Conservation (phyloP, 2,113 vertebrate genomes). For the Pollachius pollachius region DNA sequence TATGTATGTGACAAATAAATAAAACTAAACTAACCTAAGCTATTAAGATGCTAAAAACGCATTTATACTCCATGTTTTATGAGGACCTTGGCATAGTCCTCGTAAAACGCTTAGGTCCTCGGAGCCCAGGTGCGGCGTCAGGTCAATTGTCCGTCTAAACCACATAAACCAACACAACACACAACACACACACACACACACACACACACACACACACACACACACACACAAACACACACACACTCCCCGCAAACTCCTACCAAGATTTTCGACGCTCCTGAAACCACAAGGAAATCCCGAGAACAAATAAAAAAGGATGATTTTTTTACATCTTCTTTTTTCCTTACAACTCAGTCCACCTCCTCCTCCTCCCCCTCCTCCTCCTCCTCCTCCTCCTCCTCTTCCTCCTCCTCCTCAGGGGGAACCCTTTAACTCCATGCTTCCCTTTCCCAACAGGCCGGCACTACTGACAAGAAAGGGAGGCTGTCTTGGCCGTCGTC, state of each 20-base stretch:
- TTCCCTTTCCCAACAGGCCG: slow-evolving; percentile 62
- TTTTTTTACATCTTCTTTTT: too few species aligned
- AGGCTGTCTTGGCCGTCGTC: slow-evolving; percentile 66
- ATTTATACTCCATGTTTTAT: background rate
- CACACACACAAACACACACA: too few species aligned
- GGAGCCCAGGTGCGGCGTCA: background rate
- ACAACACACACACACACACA: too few species aligned
- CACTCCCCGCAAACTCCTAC: too few species aligned
- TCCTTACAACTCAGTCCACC: slow-evolving; percentile 35
- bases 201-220: too few species aligned
- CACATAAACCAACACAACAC: too few species aligned
- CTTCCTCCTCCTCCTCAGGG: slow-evolving; percentile 61
- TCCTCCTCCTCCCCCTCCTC: slow-evolving; percentile 46
- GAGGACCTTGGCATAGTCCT: background rate
- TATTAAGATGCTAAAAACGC: background rate
- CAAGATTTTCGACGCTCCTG: slow-evolving; percentile 45
- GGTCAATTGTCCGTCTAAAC: too few species aligned
- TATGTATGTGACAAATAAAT: too few species aligned
- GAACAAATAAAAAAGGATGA: slow-evolving; percentile 48
- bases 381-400: slow-evolving; percentile 53
- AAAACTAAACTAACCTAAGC: too few species aligned
- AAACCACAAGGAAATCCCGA: slow-evolving; percentile 59
- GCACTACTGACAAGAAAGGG: slow-evolving; percentile 60
- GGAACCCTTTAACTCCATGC: slow-evolving; percentile 68
- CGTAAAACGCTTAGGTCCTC: background rate